Base-by-base conservation (phyloP, 2,797 vertebrate species). In the Apogon talboti region DNA sequence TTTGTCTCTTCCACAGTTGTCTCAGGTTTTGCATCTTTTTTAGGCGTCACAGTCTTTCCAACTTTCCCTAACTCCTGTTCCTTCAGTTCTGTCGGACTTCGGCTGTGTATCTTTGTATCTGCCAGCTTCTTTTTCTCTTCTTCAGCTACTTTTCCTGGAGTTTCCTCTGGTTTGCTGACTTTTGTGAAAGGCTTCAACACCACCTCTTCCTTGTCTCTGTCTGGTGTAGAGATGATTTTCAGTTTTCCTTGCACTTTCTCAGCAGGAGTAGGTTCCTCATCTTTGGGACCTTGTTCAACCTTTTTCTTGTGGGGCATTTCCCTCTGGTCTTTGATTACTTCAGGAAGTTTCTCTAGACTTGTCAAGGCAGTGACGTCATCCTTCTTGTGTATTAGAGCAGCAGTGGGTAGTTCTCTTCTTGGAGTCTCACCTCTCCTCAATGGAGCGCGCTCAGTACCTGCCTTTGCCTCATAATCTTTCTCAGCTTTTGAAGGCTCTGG, bases 151-250 rank as follows among this genome's bases (percentile, higher is more conserved):
- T 64, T 55, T 19, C 64, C 71, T 61, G 45, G 12, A 7, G 74
- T 69, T 66, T 81, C 69, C 28, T 82, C 69, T 56, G 71, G 60
- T 59, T 76, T 67, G 12, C 19, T 3, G 11, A 48, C 45, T 77
- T 75, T 86, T 37, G 65, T 24, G 35, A 86, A 67, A 73, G 88
- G 77, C 50, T 89, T 91, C 41, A 90, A 33, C 11, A 38, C 7
- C 45, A 81, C 46, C 18, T 48, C 47, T 49, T 91, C 88, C 11
- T 61, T 66, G 28, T 87, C 76, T 52, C 81, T 67, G 10, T 78
- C 77, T 21, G 81, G 62, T 57, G 61, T 67, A 42, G 76, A 44
- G 63, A 82, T 65, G 2, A 11, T 57, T 58, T 64, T 75, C n/a
- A 71, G 30, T 86, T 85, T 84, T 55, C 46, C 65, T 3, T 7